Base-by-base conservation (phyloP, 1,140 invertebrate species). In the Venturia canescens region DNA sequence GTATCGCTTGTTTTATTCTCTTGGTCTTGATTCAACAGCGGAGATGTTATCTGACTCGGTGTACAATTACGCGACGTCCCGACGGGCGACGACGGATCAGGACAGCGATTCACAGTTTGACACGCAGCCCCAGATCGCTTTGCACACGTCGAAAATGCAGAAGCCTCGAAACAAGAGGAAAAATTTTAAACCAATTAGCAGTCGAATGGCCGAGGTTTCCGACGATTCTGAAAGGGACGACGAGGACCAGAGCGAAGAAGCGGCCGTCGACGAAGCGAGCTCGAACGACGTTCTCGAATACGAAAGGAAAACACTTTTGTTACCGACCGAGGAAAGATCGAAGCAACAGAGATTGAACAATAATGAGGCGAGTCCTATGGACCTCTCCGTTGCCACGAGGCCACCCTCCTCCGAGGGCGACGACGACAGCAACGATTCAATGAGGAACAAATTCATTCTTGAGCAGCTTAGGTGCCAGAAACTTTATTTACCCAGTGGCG, bases 181-280 rank as follows among this genome's bases (percentile, higher is more conserved):
- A 82, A 93, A 94, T 86, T 94, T 93, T 84, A 93, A 93, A 82
- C 93, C 93, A 21, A 91, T 93, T 83, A 94, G 92, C 87, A 93
- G 93, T 77, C 89, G 92, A 71, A 92, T 92, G 88, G 91, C 92
- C 31, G 91, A 92, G 84, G 89, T 92, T n/a, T 91, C 90, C 48
- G 93, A 93, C 83, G 91, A 92, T 31, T 88, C 87, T 63, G 88
- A 89, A 75, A 80, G 84, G 0, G 87, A 89, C 34, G 89, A 89
- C 13, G 89, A 89, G 38, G 87, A 86, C 84, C 89, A 85, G 69
- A 83, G 91, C 81, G 87, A 91, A 1, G 89, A 90, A 1, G 84
- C 89, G n/a, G 87, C 79, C 29, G 67, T 84, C 29, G 86, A 88
- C 50, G 88, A 88, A 38, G 85, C 34, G 21, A 90, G 83, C 60